A percentile compares a stretch with the other conserved stretches of the same genome.
Conservation (phyloP, 1,140 invertebrate genomes). For the Pseudomyrmex dendroicus region DNA sequence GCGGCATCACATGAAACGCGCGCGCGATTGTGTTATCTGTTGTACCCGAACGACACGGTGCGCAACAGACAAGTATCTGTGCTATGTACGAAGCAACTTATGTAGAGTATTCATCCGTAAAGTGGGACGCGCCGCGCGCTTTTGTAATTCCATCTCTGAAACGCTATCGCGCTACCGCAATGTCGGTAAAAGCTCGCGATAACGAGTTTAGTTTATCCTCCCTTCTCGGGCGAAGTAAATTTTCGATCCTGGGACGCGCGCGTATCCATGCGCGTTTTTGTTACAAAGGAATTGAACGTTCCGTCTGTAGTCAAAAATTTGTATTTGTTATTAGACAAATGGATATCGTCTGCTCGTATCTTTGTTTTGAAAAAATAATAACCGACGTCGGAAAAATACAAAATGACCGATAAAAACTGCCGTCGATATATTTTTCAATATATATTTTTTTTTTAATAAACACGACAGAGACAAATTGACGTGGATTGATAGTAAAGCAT, state of each 20-base stretch:
- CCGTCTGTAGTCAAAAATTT: background rate
- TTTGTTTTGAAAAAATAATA: background rate
- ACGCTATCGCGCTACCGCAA: constrained; percentile 53
- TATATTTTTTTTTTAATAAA: constrained; percentile 13
- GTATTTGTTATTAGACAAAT: background rate
- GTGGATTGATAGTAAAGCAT: background rate
- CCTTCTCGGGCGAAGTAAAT: constrained; percentile 4
- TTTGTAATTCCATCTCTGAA: constrained; percentile 63
- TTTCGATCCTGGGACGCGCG: constrained; percentile 8
- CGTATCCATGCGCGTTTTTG: background rate
- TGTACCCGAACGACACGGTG: constrained; percentile 21
- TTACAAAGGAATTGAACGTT: background rate
- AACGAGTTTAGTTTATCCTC: constrained; percentile 47
- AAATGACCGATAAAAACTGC: background rate
- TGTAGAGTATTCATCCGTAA: constrained; percentile 53
- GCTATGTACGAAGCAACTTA: constrained; percentile 6
- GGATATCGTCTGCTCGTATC: no score
- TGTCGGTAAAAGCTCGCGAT: constrained; percentile 51
- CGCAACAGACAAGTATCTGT: constrained; percentile 16
- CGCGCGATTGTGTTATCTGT: constrained; percentile 51
- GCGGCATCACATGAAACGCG: background rate
- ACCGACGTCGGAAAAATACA: constrained; percentile 4
- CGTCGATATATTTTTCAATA: background rate
- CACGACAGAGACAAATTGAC: background rate
- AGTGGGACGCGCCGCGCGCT: constrained; percentile 64